Percentiles rank a stretch among this genome's conserved stretches.
These are phyloP conservation scores for Dicentrarchus labrax DNA, from an alignment of 2,113 vertebrate species.

Conservation along the genomic window DNA sequence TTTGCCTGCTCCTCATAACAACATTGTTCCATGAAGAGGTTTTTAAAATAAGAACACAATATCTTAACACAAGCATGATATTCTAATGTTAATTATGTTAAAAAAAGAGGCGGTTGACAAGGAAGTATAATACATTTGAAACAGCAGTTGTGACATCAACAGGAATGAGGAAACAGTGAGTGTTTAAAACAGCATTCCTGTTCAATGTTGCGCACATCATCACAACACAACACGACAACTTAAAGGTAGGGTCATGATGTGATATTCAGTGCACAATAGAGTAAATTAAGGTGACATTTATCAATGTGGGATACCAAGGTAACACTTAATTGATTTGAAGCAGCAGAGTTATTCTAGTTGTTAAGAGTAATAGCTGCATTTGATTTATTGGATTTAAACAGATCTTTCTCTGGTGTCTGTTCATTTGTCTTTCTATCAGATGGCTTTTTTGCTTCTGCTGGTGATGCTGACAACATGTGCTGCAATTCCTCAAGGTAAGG, in stretches of 20 bases:
- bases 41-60: too few species aligned
- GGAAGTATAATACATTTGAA: background rate
- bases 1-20: too few species aligned
- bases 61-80: too few species aligned
- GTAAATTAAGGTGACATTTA: background rate
- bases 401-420: background rate
- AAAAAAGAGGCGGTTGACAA: background rate
- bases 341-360: background rate
- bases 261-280: background rate
- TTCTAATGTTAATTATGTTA: too few species aligned
- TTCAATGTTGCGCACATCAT: background rate
- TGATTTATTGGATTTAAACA: too few species aligned
- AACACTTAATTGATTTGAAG: background rate
- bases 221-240: too few species aligned
- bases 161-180: background rate
- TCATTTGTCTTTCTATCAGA: slow-evolving; percentile 48
- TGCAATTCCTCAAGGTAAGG: slow-evolving; percentile 52
- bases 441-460: slow-evolving; percentile 51
- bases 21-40: too few species aligned
- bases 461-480: slow-evolving; percentile 41
- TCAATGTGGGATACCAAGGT: background rate
- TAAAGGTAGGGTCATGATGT: background rate
- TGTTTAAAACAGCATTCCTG: background rate
- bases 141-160: background rate
- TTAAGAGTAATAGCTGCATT: background rate